Base-by-base conservation (phyloP, 2,797 vertebrate genomes). In the Mormyrops attenuatus region DNA sequence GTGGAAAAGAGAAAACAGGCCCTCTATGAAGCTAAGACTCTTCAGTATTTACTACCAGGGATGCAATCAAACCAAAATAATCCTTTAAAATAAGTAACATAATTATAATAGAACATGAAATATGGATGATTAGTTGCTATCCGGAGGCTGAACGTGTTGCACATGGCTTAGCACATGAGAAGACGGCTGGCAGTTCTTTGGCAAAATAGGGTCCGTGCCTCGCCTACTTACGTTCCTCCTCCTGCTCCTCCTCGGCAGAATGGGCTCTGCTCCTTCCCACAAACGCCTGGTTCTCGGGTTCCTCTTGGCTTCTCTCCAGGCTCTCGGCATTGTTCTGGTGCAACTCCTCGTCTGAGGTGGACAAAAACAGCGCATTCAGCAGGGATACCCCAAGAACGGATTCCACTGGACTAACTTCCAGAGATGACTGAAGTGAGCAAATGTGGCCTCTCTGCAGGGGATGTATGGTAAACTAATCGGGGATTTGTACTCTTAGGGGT, bases 151-250 rank as follows among this genome's bases (percentile, higher is more conserved):
- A n/a, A n/a, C n/a, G n/a, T n/a, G n/a, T n/a, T n/a, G n/a, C n/a
- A 38, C 30, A 80, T 44, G 5, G 13, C 34, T 34, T 34, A n/a
- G 30, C 30, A 20, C 0, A 20, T 38, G 34, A 20, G 30, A 34
- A 34, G 22, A 22, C 6, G 2, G 7, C 52, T 88, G 38, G 20
- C 50, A n/a, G 88, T 15, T 30, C 60, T 66, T 11, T 66, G 60
- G 60, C 44, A 34, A 53, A 9, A 38, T 84, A 3, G 77, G 91
- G 26, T 11, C 13, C 87, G 41, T 41, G 55, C 6, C 50, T 66
- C 8, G 9, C 80, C 13, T 52, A 94, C 96, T 94, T 91, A 97
- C 96, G 88, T 88, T 96, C 96, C 90, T 96, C 96, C 91, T 96
- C 96, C 38, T 91, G 84, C 1, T 96, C 96, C 0, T 96, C 95